Evolutionary conservation across 2,888 invertebrate species (phyloP).

Genomic region (Dermolepida albohirtum): DNA sequence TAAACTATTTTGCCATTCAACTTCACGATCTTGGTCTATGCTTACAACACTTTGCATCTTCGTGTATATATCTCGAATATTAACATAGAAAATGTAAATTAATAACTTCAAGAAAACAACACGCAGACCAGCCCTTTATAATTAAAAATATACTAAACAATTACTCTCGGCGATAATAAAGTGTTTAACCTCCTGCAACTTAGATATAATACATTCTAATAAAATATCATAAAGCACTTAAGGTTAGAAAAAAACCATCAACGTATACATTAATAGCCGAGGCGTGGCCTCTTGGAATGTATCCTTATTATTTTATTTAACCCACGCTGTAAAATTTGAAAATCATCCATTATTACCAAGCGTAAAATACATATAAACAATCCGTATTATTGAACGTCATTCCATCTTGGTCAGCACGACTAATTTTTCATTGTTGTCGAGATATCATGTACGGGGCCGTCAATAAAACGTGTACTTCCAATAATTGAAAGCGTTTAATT

Average conservation of each 20-base stretch:
- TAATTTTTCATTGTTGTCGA: conserved; percentile 21
- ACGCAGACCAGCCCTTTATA: background rate
- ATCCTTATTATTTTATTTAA: conserved; percentile 10
- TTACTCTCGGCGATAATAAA: conserved; percentile 5
- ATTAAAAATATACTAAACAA: conserved; percentile 1
- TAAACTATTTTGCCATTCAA: no score
- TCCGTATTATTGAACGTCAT: conserved; percentile 13
- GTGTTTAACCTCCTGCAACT: conserved; percentile 21
- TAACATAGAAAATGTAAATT: no score
- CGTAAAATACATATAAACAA: conserved; percentile 4
- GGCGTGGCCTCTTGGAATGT: conserved; percentile 21
- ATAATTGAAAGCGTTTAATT: conserved; percentile 31
- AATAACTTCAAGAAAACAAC: no score
- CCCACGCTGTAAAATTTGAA: conserved; percentile 23
- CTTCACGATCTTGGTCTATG: no score
- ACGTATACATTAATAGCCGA: conserved; percentile 21
- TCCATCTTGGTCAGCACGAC: conserved; percentile 10
- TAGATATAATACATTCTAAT: conserved; percentile 26
- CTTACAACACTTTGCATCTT: no score
- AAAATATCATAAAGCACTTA: conserved; percentile 36
- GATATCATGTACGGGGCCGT: background rate
- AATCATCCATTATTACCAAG: conserved; percentile 27
- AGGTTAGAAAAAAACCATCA: conserved; percentile 11
- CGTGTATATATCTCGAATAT: no score
- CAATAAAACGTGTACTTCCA: conserved; percentile 9